Evolutionary conservation across 1,140 invertebrate species (phyloP).

Genomic region (Galendromus occidentalis): DNA sequence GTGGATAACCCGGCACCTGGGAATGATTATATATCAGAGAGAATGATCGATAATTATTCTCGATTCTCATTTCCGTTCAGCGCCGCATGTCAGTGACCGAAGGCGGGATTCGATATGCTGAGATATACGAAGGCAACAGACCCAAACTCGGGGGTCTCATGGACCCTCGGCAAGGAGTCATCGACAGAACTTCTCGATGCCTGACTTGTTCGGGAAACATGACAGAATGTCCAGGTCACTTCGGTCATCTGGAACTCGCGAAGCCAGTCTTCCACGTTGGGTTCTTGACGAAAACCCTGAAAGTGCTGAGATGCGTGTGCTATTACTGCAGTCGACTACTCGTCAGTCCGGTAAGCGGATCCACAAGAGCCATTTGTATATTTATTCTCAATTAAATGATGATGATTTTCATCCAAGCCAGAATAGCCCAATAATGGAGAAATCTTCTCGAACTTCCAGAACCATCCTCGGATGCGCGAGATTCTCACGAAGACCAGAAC

Average conservation of each 20-base stretch:
- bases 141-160: slow-evolving; percentile 94
- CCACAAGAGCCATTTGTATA: background rate
- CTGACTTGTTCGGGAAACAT: slow-evolving; percentile 95
- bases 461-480: slow-evolving; percentile 92
- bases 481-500: slow-evolving; percentile 88
- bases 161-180: slow-evolving; percentile 95
- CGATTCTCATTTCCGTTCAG: slow-evolving; percentile 36
- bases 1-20: too few relatives aligned
- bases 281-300: slow-evolving; percentile 91
- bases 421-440: background rate
- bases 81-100: slow-evolving; percentile 92
- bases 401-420: too few relatives aligned
- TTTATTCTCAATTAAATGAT: background rate
- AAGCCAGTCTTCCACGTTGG: slow-evolving; percentile 98
- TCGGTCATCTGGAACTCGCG: slow-evolving; percentile 94
- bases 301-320: slow-evolving; percentile 86
- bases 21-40: too few relatives aligned
- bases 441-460: slow-evolving; percentile 31
- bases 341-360: slow-evolving; percentile 51
- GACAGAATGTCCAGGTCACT: slow-evolving; percentile 96
- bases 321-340: slow-evolving; percentile 92
- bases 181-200: slow-evolving; percentile 77
- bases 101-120: slow-evolving; percentile 83
- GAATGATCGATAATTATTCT: background rate
- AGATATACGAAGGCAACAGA: slow-evolving; percentile 92